Base-by-base conservation (phyloP, 2,113 vertebrate genomes). In the Tor tambroides region DNA sequence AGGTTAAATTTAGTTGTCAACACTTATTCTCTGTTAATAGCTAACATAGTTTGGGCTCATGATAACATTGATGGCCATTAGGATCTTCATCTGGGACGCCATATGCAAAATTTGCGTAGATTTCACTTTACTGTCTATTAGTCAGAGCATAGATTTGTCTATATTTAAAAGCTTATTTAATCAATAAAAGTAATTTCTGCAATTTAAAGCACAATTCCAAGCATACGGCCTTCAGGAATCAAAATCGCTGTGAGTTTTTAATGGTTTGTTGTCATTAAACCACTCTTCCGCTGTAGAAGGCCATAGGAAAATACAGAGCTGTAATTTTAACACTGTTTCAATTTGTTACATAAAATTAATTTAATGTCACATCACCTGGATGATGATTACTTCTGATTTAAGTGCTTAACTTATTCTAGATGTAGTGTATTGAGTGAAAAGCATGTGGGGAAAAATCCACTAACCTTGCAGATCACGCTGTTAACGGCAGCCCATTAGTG, bases 361-460 rank as follows among this genome's bases (percentile, higher is more conserved):
- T 26, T 46, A 15, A n/a, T 26, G 12, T 75, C 23, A n/a, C 38
- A 75, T 75, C 23, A 46, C 72, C 72, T 75, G 23, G 72, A 46
- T 46, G 12, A 65, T 65, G 72, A 75, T 75, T 26, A 72, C 30
- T 72, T 72, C 19, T 72, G 69, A 72, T 72, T 72, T 41, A 23
- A 46, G 69, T 26, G 72, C 23, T 75, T 46, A 26, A 12, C 32
- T 72, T 75, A 46, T 46, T 21, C 19, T 26, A 75, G 23, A 43
- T 43, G 21, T 26, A 1, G 10, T 75, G 38, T 26, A 26, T 75
- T 75, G 23, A 14, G 46, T 75, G 2, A 75, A 75, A 46, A 15
- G 69, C 41, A 35, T 5, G 32, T 23, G 23, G 38, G 61, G 72
- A 0, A 15, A 43, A 46, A 15, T 75, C 38, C 38, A 26, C 12